phyloP scores from a whole-genome alignment of 1,140 invertebrate genomes.

The Potamilus streckersoni region DNA sequence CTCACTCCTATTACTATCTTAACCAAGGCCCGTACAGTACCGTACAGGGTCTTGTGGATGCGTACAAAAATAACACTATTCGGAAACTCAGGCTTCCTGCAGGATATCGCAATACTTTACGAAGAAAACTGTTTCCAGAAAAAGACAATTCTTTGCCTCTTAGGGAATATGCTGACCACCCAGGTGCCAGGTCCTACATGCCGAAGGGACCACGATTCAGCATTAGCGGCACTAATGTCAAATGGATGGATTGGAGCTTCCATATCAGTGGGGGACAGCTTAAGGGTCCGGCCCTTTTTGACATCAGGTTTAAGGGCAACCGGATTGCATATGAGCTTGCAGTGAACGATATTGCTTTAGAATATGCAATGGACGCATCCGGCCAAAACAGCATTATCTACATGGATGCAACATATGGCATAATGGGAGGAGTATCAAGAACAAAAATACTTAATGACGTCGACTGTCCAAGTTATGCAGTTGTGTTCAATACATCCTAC shows the following conservation, averaged over 20 bases:
- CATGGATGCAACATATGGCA: constrained; percentile 23
- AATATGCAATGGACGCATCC: constrained; percentile 16
- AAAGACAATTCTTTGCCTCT: constrained; percentile 11
- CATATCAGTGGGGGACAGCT: constrained; percentile 13
- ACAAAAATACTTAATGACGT: constrained; percentile 5
- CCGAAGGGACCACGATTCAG: constrained; percentile 22
- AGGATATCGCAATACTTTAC: constrained; percentile 17
- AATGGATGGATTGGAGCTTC: constrained; percentile 30
- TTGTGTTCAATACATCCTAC: constrained; percentile 17
- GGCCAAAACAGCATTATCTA: constrained; percentile 23
- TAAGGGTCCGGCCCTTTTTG: constrained; percentile 13
- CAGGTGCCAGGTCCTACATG: constrained; percentile 19
- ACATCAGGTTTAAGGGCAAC: constrained; percentile 9
- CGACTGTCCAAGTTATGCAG: constrained; percentile 23
- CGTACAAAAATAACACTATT: constrained; percentile 16
- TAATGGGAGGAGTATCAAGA: constrained; percentile 15
- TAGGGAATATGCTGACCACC: constrained; percentile 11
- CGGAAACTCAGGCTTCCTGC: constrained; percentile 12
- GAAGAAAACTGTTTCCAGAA: constrained; percentile 11
- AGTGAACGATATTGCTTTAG: constrained; percentile 39
- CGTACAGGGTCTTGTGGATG: constrained; percentile 15
- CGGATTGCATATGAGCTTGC: constrained; percentile 49
- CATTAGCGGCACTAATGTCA: constrained; percentile 17
- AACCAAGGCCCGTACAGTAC: constrained; percentile 27
- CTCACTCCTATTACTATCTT: constrained; percentile 23